Evolutionary conservation across 2,888 invertebrate species (phyloP).

Genomic region (Strigamia transsilvanica): DNA sequence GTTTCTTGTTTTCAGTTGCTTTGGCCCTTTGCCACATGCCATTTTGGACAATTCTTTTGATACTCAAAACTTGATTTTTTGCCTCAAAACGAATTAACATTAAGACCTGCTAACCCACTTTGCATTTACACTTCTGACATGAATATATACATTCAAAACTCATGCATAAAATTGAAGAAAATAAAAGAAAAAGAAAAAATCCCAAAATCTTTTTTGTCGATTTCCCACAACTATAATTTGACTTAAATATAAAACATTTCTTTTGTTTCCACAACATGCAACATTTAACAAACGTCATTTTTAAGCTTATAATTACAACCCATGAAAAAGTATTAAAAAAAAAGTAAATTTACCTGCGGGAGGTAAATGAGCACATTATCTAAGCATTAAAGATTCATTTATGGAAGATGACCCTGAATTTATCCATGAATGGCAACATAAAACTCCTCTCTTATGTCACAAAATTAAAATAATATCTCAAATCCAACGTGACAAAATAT

Average conservation of each 20-base stretch:
- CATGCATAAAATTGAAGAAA: not conserved
- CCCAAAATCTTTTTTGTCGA: not conserved
- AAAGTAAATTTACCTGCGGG: too few species aligned
- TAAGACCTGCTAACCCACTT: constrained; percentile 8
- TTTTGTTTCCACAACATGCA: not conserved
- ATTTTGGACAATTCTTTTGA: constrained; percentile 1
- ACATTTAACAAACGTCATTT: not conserved
- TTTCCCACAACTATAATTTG: not conserved
- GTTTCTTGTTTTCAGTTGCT: not conserved
- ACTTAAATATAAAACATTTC: not conserved
- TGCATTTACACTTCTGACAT: not conserved
- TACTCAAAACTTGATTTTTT: not conserved
- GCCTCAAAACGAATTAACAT: not conserved
- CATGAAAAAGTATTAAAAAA: not conserved
- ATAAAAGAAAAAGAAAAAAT: not conserved
- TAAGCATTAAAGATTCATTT: not conserved
- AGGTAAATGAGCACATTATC: too few species aligned
- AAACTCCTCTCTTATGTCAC: not conserved
- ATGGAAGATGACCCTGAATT: constrained; percentile 7
- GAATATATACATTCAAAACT: not conserved
- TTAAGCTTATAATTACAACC: not conserved
- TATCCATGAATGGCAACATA: not conserved
- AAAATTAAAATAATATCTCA: too few species aligned
- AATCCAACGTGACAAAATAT: too few species aligned
- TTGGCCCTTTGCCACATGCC: constrained; percentile 25